Base-by-base conservation (phyloP, 2,113 vertebrate genomes). In the Corythoichthys intestinalis region DNA sequence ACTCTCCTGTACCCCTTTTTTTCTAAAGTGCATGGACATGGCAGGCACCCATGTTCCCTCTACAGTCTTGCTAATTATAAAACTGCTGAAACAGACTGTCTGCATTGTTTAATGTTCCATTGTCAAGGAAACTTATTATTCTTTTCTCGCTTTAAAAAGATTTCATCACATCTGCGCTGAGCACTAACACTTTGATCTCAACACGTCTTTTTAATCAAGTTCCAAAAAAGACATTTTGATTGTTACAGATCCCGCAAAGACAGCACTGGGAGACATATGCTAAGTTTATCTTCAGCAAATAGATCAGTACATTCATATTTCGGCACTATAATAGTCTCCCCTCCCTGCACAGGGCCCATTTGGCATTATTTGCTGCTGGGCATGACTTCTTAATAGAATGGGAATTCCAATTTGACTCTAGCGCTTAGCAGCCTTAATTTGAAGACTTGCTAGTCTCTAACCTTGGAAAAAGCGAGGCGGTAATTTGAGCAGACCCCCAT, bases 301-400 rank as follows among this genome's bases (percentile, higher is more conserved):
- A 87, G 79, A 87, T 90, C 79, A 86, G 83, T 76, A 65, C 75
- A 59, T 75, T 79, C 88, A 87, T 91, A 83, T 86, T 88, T 83
- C 49, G 85, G 73, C 86, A 74, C 81, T 81, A 87, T 88, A 87
- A 93, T 85, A 74, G 75, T 85, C 75, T 90, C 83, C 80, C 77
- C 81, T 82, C 79, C 80, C 83, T 86, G 85, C 86, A 82, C 80
- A 77, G 84, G 82, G 84, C 77, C 88, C 84, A 90, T 90, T 90
- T 91, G 83, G 80, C 86, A 80, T 87, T 91, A 89, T 88, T 85
- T 82, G 89, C 90, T 90, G 84, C 87, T 72, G 90, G 90, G 87
- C 90, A 91, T 83, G 86, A 83, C 82, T 88, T 83, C 84, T 88
- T 89, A 91, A 91, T 91, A 89, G 87, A 91, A 91, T 88, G 79